These are phyloP conservation scores for Gnathonemus longibarbis DNA, from an alignment of 2,113 vertebrate species.

Conservation along the genomic window DNA sequence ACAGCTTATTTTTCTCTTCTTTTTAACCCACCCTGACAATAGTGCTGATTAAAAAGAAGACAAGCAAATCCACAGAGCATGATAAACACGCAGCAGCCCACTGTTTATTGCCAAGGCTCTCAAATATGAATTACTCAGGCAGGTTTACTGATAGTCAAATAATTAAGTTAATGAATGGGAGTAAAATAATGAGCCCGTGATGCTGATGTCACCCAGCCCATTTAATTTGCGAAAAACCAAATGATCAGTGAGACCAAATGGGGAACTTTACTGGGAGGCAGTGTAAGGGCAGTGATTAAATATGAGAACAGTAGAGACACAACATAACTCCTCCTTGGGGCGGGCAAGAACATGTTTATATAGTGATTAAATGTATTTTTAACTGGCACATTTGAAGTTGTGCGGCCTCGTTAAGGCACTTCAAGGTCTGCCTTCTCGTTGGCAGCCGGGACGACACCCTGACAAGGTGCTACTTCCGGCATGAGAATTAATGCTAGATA, in stretches of 20 bases:
- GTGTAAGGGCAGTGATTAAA: constrained; percentile 36
- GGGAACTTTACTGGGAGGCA: constrained; percentile 31
- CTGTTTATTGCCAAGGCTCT: constrained; percentile 40
- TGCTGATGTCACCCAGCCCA: constrained; percentile 42
- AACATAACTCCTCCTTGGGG: constrained; percentile 23
- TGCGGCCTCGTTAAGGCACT: constrained; percentile 8
- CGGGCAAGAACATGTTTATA: constrained; percentile 32
- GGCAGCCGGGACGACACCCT: neutral
- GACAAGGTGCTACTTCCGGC: neutral
- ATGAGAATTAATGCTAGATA: neutral
- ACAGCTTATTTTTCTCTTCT: constrained; percentile 21
- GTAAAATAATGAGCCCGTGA: constrained; percentile 39
- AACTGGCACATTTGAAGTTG: constrained; percentile 16
- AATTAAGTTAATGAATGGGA: constrained; percentile 49
- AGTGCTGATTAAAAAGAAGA: constrained; percentile 28
- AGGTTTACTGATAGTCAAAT: constrained; percentile 51
- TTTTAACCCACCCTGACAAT: constrained; percentile 33
- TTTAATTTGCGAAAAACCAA: constrained; percentile 42
- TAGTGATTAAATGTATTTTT: constrained; percentile 35
- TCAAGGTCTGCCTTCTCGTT: constrained; percentile 16
- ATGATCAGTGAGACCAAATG: constrained; percentile 35
- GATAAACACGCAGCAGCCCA: constrained; percentile 24
- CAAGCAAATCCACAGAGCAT: constrained; percentile 24
- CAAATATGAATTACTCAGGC: constrained; percentile 49
- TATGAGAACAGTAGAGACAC: constrained; percentile 27